phyloP scores from a whole-genome alignment of 1,140 invertebrate genomes.

The Zeugodacus cucurbitae region DNA sequence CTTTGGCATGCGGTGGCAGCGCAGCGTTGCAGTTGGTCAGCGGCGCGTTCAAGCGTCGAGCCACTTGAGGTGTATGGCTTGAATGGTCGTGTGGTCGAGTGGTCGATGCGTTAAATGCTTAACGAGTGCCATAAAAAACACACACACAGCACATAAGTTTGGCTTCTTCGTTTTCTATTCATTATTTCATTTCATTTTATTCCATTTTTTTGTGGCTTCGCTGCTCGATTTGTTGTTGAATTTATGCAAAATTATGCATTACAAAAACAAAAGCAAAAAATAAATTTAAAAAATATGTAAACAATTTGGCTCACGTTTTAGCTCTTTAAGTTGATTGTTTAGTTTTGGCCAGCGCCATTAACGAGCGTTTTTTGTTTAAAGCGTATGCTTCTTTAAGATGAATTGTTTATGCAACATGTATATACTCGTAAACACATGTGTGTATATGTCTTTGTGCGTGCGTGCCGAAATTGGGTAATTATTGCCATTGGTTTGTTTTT shows the following conservation, averaged over 20 bases:
- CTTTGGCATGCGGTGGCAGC: background rate
- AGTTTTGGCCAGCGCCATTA: background rate
- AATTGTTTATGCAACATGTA: background rate
- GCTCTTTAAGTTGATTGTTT: background rate
- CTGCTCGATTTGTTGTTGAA: slow-evolving; percentile 7
- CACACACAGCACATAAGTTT: background rate
- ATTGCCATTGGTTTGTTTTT: background rate
- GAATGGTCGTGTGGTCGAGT: background rate
- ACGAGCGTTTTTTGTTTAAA: slow-evolving; percentile 4
- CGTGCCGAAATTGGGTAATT: background rate
- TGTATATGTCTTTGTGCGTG: background rate
- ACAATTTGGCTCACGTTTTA: background rate
- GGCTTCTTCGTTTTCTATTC: background rate
- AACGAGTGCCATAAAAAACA: background rate
- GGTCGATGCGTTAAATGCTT: background rate
- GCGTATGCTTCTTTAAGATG: background rate
- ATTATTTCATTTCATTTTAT: no score
- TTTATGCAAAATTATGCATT: slow-evolving; percentile 25
- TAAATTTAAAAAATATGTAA: background rate
- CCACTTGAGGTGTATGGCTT: background rate
- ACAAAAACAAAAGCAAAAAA: background rate
- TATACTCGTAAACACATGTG: background rate
- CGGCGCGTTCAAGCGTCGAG: background rate
- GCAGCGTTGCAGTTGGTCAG: background rate
- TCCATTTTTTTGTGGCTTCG: background rate